Percentiles rank a stretch among this genome's conserved stretches.
These are phyloP conservation scores for Vanacampus margaritifer DNA, from an alignment of 2,113 vertebrate species.

Conservation along the genomic window DNA sequence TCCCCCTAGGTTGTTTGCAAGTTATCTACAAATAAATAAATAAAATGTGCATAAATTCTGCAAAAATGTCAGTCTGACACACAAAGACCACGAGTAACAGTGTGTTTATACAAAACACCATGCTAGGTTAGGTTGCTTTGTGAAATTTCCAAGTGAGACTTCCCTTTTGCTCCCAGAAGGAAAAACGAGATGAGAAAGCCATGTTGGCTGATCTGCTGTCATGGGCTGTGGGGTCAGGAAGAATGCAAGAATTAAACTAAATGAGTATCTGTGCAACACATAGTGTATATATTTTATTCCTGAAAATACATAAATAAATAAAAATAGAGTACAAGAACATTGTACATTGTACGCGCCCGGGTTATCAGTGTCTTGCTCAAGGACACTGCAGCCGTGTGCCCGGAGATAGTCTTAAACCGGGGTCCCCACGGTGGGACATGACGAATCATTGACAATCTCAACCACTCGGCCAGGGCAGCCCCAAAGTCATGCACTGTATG, in stretches of 20 bases:
- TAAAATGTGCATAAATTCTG: neutral
- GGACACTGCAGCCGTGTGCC: no score
- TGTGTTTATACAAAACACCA: slow-evolving; percentile 30
- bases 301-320: neutral
- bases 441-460: no score
- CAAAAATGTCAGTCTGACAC: slow-evolving; percentile 4
- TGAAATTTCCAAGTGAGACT: slow-evolving; percentile 74
- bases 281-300: neutral
- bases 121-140: slow-evolving; percentile 36
- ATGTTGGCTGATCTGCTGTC: slow-evolving; percentile 75
- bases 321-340: neutral
- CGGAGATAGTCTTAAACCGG: no score
- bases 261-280: slow-evolving; percentile 4
- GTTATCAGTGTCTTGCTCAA: no score
- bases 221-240: slow-evolving; percentile 64
- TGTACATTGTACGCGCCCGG: no score
- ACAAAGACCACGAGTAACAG: slow-evolving; percentile 1
- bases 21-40: neutral
- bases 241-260: slow-evolving; percentile 19
- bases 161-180: slow-evolving; percentile 99
- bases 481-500: no score
- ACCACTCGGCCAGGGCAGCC: no score
- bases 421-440: no score
- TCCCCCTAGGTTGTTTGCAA: neutral
- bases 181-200: slow-evolving; percentile 97